Conservation (phyloP, 1,140 invertebrate genomes). For the Parapsyche elsis region DNA sequence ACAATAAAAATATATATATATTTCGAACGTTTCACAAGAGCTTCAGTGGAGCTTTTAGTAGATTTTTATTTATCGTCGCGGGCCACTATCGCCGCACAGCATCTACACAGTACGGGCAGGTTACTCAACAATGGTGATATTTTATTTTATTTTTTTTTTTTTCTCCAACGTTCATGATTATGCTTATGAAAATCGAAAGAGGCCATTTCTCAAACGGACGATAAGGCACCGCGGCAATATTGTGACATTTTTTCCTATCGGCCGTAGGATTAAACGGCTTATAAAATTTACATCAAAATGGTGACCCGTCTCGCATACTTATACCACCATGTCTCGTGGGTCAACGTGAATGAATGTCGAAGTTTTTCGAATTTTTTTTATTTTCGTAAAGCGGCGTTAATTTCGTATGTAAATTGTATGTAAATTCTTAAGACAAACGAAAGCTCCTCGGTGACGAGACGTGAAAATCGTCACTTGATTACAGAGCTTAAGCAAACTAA, state of each 20-base stretch:
- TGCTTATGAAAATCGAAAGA: constrained; percentile 9
- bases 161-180: not conserved
- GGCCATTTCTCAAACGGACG: constrained; percentile 49
- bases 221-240: constrained; percentile 26
- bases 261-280: constrained; percentile 28
- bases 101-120: constrained; percentile 18
- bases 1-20: constrained; percentile 33
- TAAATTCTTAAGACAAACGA: not conserved
- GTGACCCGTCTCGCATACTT: not conserved
- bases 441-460: too few species aligned
- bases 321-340: not conserved
- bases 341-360: too few species aligned
- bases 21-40: not conserved
- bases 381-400: not conserved
- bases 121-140: constrained; percentile 24
- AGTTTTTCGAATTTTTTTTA: constrained; percentile 5
- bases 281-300: constrained; percentile 35
- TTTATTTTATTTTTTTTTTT: too few species aligned
- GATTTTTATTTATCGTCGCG: constrained; percentile 32
- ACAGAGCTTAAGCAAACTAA: too few species aligned
- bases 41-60: not conserved
- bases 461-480: too few species aligned
- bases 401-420: not conserved
- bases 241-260: constrained; percentile 46
- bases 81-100: constrained; percentile 1